phyloP scores from a whole-genome alignment of 2,888 invertebrate species.

The Nasonia oneida region DNA sequence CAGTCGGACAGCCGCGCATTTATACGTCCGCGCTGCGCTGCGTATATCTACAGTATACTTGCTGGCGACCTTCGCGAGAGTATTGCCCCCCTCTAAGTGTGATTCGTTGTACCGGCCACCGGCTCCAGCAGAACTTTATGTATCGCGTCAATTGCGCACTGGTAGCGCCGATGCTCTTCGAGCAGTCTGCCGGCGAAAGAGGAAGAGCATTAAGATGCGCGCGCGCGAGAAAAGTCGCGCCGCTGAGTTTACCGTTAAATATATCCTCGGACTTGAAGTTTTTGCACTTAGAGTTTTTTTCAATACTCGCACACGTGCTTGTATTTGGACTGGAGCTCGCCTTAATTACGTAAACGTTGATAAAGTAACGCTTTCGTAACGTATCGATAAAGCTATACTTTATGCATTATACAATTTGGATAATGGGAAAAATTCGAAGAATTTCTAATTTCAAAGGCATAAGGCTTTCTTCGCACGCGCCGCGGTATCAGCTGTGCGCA shows the following conservation, averaged over 20 bases:
- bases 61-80: slow-evolving; percentile 16
- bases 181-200: slow-evolving; percentile 9
- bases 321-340: slow-evolving; percentile 18
- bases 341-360: slow-evolving; percentile 36
- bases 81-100: slow-evolving; percentile 71
- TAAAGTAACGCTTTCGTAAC: not conserved
- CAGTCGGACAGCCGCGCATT: slow-evolving; percentile 24
- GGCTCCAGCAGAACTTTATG: slow-evolving; percentile 70
- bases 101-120: slow-evolving; percentile 73
- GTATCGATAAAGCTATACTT: not conserved
- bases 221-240: not conserved
- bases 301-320: not conserved
- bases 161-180: not conserved
- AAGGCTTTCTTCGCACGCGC: not conserved
- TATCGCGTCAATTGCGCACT: slow-evolving; percentile 72
- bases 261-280: slow-evolving; percentile 33
- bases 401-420: slow-evolving; percentile 17
- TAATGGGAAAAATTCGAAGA: slow-evolving; percentile 8
- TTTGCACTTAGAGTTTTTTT: slow-evolving; percentile 46
- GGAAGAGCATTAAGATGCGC: slow-evolving; percentile 52
- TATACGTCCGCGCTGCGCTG: not conserved
- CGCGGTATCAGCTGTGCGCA: not conserved
- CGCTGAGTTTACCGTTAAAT: slow-evolving; percentile 45
- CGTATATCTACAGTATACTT: slow-evolving; percentile 11
- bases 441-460: slow-evolving; percentile 13